phyloP scores from a whole-genome alignment of 2,113 vertebrate genomes.

The Copsychus sechellarum region DNA sequence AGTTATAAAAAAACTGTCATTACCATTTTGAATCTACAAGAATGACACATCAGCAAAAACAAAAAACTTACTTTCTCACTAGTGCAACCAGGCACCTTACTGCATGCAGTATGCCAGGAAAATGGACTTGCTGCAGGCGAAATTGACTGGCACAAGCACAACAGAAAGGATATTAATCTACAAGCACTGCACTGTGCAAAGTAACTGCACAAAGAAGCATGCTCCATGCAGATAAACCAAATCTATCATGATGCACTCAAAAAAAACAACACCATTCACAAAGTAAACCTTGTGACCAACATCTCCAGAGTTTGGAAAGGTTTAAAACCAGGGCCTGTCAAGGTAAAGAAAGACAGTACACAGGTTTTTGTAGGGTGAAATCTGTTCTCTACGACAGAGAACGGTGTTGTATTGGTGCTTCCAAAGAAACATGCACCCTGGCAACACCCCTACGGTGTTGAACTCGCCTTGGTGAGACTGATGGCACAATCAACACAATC shows the following conservation, averaged over 20 bases:
- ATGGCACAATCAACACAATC: not conserved
- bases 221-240: not conserved
- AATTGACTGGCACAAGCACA: not conserved
- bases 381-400: not conserved
- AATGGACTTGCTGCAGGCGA: not conserved
- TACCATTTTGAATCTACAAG: not conserved
- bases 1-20: not conserved
- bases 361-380: not conserved
- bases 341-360: not conserved
- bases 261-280: not conserved
- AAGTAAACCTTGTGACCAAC: not conserved
- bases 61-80: not conserved
- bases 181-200: not conserved
- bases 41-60: not conserved
- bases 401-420: not conserved
- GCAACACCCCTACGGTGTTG: accelerated
- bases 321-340: not conserved
- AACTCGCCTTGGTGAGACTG: not conserved
- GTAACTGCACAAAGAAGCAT: not conserved
- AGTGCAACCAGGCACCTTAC: not conserved
- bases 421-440: not conserved
- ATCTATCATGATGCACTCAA: not conserved
- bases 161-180: not conserved
- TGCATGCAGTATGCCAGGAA: not conserved
- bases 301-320: not conserved